Base-by-base conservation (phyloP, 2,797 vertebrate species). In the Paedocypris micromegethes region DNA sequence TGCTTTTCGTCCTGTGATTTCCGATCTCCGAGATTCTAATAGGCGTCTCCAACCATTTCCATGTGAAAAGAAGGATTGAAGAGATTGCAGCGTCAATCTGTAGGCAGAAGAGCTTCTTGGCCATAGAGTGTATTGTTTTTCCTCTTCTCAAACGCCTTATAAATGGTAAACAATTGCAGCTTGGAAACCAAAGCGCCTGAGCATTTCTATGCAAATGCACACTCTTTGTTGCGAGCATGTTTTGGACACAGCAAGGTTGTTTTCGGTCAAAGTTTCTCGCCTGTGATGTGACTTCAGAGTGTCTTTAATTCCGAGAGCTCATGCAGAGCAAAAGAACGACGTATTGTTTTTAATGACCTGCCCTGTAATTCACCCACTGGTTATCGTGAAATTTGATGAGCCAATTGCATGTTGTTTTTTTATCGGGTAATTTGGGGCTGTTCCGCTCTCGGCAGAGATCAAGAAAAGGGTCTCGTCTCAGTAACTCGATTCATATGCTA, bases 1-100 rank as follows among this genome's bases (percentile, higher is more conserved):
- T 53, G 43, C 38, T 41, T 4, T 42, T 68, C n/a, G 45, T 67
- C 47, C 37, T 4, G 46, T 53, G 49, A 37, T 60, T 60, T 60
- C 54, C 60, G 9, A 60, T 68, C 59, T 60, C 6, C 6, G 43
- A 47, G 49, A 6, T 47, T 68, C n/a, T 60, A 58, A 39, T 59
- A 6, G 46, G 41, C 4, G 37, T 58, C 58, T 58, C 58, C 55
- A 67, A 39, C 55, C 6, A 37, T 41, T 47, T 45, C 43, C 2
- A 2, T 0, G 57, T 46, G 43, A 60, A 59, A 51, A 1, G 37
- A 41, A 59, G 40, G 57, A n/a, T 60, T 68, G 37, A 37, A 47
- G 46, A 56, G 39, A 68, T 43, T 67, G 42, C 56, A 6, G 7
- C 56, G 45, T 48, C 46, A 9, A 56, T 23, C 39, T 49, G 23